Evolutionary conservation across 2,113 vertebrate genomes (phyloP), one percentile per base, ranked within the genome.

Genomic region (Muntiacus muntjak): DNA sequence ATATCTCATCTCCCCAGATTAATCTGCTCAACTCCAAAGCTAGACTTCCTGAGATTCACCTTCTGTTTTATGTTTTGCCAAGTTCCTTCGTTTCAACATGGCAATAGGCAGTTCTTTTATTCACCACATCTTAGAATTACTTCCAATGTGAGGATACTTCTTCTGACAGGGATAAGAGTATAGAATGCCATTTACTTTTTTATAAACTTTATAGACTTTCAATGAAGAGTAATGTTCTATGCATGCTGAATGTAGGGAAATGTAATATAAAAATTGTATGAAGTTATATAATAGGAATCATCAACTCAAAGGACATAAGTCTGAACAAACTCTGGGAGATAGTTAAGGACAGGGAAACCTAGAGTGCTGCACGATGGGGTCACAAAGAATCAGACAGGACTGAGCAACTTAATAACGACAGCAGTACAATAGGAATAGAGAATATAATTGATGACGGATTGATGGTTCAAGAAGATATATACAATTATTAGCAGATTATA

Each of bases 351-450:
- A 40, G 71, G 23, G 71, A 43, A 76, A 15, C 40, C 12, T 76
- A 40, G 71, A 26, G 40, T 26, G 71, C 36, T 76, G 36, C 71
- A 43, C 12, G 12, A 15, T 14, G 11, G 40, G 6, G 40, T 76
- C 71, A 14, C 36, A 76, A 43, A 76, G 23, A 76, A 17, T 43
- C 67, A 43, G 71, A 43, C 12, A 15, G 0, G 0, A 43, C 12
- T 26, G 71, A 76, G 40, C 6, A 43, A 40, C 40, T 76, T 26
- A 43, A 26, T 26, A 76, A 26, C 40, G 43, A 43, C 40, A 43
- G 15, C 21, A 57, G 47, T 13, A 83, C 62, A 10, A 47, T 25
- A 40, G 47, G n/a, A 55, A 2, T 36, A 36, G 3, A 58, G 40
- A 54, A 25, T n/a, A 58, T 26, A 67, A 52, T 52, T 45, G 3